Conservation (phyloP, 2,797 vertebrate genomes). For the Garrulus glandarius region DNA sequence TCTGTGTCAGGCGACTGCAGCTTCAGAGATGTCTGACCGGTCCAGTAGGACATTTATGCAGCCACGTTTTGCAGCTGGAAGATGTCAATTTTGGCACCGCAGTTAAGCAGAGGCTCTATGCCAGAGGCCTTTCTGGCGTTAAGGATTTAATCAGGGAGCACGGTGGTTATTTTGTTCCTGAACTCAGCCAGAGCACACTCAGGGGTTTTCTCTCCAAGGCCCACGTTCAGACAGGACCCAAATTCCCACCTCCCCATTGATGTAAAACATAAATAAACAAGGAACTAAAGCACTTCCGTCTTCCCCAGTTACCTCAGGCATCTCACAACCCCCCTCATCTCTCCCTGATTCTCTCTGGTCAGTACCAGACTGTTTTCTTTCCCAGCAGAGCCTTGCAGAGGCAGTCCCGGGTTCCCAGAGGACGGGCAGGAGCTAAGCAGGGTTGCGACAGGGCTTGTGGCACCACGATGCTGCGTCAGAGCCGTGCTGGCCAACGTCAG, state of each 20-base stretch:
- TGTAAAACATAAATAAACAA: background rate
- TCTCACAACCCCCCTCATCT: background rate
- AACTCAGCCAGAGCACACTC: background rate
- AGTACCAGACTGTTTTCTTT: background rate
- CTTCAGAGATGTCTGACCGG: background rate
- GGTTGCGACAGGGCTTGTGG: background rate
- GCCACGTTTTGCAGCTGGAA: background rate
- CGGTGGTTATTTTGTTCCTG: background rate
- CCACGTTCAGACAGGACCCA: background rate
- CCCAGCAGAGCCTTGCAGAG: background rate
- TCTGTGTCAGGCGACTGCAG: background rate
- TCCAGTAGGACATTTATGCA: rapidly evolving
- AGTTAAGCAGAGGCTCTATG: background rate
- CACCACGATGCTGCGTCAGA: rapidly evolving
- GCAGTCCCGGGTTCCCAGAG: background rate
- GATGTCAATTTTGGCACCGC: background rate
- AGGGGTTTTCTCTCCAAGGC: background rate
- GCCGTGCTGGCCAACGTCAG: rapidly evolving
- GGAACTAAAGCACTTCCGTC: background rate
- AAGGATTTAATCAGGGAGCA: background rate
- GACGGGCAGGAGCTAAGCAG: background rate
- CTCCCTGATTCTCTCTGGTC: background rate
- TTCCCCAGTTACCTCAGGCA: background rate
- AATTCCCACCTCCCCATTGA: background rate
- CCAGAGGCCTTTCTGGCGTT: background rate